Conservation (phyloP, 1,140 invertebrate species). For the Maniola jurtina region DNA sequence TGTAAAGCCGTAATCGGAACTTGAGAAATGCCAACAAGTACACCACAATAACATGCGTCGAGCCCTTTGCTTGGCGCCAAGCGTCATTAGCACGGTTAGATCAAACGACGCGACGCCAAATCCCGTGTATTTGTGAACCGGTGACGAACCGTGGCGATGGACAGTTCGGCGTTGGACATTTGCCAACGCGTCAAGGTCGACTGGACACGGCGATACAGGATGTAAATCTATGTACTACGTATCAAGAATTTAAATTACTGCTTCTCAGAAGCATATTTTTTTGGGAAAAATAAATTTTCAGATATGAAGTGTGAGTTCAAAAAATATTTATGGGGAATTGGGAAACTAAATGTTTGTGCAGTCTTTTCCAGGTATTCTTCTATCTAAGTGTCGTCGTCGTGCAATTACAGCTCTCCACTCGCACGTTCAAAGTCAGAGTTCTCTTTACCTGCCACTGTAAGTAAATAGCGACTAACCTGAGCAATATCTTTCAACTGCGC, state of each 20-base stretch:
- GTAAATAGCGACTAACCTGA: conserved; percentile 82
- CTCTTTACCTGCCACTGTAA: too few relatives aligned
- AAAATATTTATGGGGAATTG: too few relatives aligned
- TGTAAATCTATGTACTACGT: background rate
- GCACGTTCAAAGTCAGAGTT: too few relatives aligned
- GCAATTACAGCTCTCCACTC: too few relatives aligned
- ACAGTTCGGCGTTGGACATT: background rate
- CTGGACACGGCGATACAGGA: conserved; percentile 2
- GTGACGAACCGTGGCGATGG: conserved; percentile 22
- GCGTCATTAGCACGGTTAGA: conserved; percentile 8
- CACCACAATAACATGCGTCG: conserved; percentile 4
- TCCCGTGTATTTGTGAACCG: conserved; percentile 16
- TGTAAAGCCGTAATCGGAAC: background rate
- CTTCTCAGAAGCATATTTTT: too few relatives aligned
- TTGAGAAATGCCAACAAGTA: background rate
- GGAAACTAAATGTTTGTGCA: too few relatives aligned
- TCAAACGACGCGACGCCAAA: conserved; percentile 1
- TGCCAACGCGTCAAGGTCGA: conserved; percentile 10
- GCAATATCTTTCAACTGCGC: conserved; percentile 80
- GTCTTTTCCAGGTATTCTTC: too few relatives aligned
- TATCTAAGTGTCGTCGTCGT: too few relatives aligned
- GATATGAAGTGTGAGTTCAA: too few relatives aligned
- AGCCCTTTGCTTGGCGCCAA: conserved; percentile 20
- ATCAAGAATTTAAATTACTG: background rate
- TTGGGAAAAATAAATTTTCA: too few relatives aligned